Evolutionary conservation across 2,888 invertebrate species (phyloP), one percentile per base, ranked within the genome.

Genomic region (Polyommatus iphigenia): DNA sequence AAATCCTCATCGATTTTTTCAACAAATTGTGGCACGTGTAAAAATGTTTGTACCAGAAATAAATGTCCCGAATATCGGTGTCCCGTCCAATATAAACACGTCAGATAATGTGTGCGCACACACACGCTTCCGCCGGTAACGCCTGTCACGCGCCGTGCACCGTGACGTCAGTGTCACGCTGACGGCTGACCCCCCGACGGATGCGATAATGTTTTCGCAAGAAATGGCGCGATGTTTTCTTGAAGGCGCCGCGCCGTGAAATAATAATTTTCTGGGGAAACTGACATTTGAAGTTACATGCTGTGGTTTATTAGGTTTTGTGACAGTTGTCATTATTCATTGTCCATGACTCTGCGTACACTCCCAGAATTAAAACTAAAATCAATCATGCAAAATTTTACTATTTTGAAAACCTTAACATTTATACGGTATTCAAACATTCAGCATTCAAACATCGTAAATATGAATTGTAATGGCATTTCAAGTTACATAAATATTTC

Each of bases 41-140:
- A 24, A 62, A 62, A 62, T 62, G 62, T 62, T 62, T 62, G 20
- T 24, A 62, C 13, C 62, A 24, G 20, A 59, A 59, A 59, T 59
- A 59, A 62, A 62, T 62, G 62, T 62, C 24, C 62, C 62, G 29
- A 67, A 67, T 29, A 67, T 67, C 29, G 32, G 29, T 67, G 67
- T 62, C 24, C 62, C 62, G 13, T 18, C 67, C 29, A 67, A 67
- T 18, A 29, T 67, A 67, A 67, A 67, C 67, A 72, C 72, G 72
- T 50, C 50, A 50, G 29, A 50, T 75, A 75, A 75, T 75, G 75
- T 75, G 75, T 75, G 75, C 75, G 75, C 75, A 50, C 75, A 75
- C 75, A 75, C 75, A 75, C 75, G 54, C 54, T 75, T 75, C 75
- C 75, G 75, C 67, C 67, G 67, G 67, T 67, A 67, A 67, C 67